Evolutionary conservation across 64 coral and sea anemone species (phyloP), one percentile per base, ranked within the genome.

Genomic region (Exaiptasia diaphana): DNA sequence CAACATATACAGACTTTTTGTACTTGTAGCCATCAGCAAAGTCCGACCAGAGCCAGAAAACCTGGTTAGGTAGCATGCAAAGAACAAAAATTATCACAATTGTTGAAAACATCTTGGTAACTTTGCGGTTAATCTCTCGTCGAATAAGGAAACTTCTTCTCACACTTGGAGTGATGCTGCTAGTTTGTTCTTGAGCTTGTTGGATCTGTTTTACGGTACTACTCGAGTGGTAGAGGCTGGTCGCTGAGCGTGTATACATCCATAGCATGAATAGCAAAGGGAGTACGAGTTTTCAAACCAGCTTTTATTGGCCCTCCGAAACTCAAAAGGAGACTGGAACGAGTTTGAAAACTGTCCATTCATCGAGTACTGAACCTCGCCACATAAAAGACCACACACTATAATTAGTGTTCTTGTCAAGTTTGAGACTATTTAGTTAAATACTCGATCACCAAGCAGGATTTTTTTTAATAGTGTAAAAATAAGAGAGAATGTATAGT

Each of bases 11-110:
- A 0, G 68, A 41, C 33, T 79, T 29, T 38, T 76, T 50, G 29
- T 57, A 41, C 1, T 67, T 22, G 11, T 55, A 37, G 39, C 76
- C 76, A 7, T 85, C 50, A 12, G 79, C 88, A 71, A 91, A 85
- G 40, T 85, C 88, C 15, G 83, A 54, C 88, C 88, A 91, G 12
- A 91, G 41, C 88, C 88, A 91, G 8, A 91, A 85, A 9, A 85
- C 67, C 38, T 91, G 72, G 50, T 91, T 91, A 4, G 88, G 88
- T 21, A 91, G 57, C 52, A 74, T 91, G 23, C 65, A 91, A 3
- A 83, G 41, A 1, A 73, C 88, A 70, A 85, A 91, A 1, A 91
- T 81, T 20, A 84, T 23, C 0, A 91, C 88, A 3, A 91, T 50
- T 3, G 67, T 85, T 0, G 82, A 54, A 52, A 91, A 91, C 81